Base-by-base conservation (phyloP, 2,797 vertebrate species). In the Mallotus villosus region DNA sequence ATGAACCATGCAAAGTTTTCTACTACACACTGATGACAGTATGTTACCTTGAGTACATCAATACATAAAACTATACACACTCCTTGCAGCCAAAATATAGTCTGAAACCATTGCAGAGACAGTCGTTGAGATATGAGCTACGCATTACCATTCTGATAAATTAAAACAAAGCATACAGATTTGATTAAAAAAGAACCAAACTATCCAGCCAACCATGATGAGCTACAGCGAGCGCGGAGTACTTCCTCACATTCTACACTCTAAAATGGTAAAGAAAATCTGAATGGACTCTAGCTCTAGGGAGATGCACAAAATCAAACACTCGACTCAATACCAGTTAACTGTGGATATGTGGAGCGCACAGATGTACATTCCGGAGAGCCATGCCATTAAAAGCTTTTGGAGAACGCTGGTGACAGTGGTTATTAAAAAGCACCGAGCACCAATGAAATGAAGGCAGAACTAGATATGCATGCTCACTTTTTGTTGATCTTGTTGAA, bases 391-490 rank as follows among this genome's bases (percentile, higher is more conserved):
- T 85, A 25, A 86, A 85, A 88, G 80, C 85, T 58, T 81, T 70
- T 74, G 32, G 79, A 67, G 85, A 86, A 81, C 81, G 79, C 72
- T 74, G 68, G 83, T 84, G 87, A 88, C 82, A 83, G 81, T 83
- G 84, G 82, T 86, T 82, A 78, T 74, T 82, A 77, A 82, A 84
- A 73, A 85, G 83, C 81, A 86, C 76, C 81, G 74, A 78, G 77
- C 55, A 83, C 81, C 81, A 81, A 83, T 87, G 86, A 78, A 86
- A 89, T 86, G 84, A 90, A 81, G 80, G 84, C 86, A 86, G 79
- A 89, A 91, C 88, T 88, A 84, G 86, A 90, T 57, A 51, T 85
- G 82, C 72, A 90, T 90, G 91, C 91, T 92, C 90, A 92, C 90
- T 91, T 92, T 89, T 90, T 90, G 90, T 88, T 79, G 87, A 67